Evolutionary conservation across 2,113 vertebrate genomes (phyloP).

Genomic region (Centropus unirufus): DNA sequence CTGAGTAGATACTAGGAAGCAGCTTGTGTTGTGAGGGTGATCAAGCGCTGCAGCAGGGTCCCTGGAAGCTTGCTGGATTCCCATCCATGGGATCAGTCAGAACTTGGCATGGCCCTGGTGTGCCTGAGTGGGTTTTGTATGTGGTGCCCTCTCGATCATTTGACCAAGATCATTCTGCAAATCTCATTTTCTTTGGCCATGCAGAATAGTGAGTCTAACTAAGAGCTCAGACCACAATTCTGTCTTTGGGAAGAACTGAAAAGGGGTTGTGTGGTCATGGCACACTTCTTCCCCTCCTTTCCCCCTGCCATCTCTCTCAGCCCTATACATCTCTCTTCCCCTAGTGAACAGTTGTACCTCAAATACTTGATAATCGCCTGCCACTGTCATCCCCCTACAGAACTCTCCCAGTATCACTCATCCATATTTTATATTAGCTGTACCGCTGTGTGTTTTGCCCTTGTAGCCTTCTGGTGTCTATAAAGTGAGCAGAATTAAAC

Average conservation of each 20-base stretch:
- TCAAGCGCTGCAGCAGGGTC: rapidly evolving
- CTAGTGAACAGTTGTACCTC: neutral
- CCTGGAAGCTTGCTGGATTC: neutral
- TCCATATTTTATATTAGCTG: neutral
- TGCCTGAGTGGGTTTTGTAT: neutral
- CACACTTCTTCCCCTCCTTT: neutral
- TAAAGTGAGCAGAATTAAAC: neutral
- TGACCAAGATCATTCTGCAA: neutral
- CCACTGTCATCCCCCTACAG: neutral
- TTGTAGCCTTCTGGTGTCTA: neutral
- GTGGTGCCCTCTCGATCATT: neutral
- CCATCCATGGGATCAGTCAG: neutral
- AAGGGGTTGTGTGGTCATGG: neutral
- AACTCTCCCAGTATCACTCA: neutral
- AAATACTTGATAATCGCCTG: neutral
- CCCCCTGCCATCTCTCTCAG: neutral
- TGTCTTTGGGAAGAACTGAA: neutral
- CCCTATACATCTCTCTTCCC: neutral
- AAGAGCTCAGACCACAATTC: neutral
- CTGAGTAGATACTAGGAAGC: neutral
- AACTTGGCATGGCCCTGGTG: neutral
- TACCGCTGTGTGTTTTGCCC: neutral
- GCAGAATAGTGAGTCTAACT: neutral
- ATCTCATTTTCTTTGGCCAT: neutral
- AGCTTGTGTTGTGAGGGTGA: neutral